These are phyloP conservation scores for Pimephales promelas DNA, from an alignment of 2,113 vertebrate species.

Conservation along the genomic window DNA sequence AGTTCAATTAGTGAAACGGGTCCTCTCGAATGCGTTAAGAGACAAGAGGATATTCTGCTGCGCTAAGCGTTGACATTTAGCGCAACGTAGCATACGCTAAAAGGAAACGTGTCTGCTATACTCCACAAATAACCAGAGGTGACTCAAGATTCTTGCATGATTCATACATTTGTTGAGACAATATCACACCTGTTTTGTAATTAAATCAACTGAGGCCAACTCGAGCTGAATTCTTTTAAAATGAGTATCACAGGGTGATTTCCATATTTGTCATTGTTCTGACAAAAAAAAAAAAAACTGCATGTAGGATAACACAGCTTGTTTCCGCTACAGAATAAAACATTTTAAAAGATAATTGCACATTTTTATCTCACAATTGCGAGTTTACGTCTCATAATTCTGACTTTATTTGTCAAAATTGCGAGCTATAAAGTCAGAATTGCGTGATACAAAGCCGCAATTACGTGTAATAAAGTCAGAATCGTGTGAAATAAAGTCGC, in stretches of 20 bases:
- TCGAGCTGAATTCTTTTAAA: not conserved
- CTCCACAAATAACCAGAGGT: not conserved
- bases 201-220: not conserved
- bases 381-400: no score
- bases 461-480: no score
- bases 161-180: not conserved
- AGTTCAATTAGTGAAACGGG: constrained; percentile 77
- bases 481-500: no score
- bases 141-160: not conserved
- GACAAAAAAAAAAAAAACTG: not conserved
- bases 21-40: constrained; percentile 64
- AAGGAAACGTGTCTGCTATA: not conserved
- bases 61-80: constrained; percentile 11
- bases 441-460: no score
- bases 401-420: no score
- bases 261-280: not conserved
- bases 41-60: constrained; percentile 51
- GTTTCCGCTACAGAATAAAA: no score
- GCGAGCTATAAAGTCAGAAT: no score
- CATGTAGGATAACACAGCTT: no score
- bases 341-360: no score
- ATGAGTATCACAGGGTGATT: not conserved
- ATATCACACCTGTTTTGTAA: not conserved
- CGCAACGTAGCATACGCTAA: not conserved
- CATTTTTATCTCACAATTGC: no score